Conservation (phyloP, 23 tunicate species). For the Trididemnum nubilum region DNA sequence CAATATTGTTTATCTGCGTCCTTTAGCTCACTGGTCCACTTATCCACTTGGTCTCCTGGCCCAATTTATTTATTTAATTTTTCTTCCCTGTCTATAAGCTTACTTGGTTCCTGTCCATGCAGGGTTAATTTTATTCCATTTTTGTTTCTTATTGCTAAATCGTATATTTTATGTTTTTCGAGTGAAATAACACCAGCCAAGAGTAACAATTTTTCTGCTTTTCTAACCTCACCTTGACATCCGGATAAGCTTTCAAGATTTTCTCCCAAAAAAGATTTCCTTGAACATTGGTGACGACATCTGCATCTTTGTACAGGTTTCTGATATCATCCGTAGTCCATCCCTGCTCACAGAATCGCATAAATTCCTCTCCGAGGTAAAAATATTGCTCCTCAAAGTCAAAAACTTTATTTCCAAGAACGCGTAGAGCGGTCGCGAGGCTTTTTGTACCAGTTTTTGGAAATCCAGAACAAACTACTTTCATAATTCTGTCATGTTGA, state of each 20-base stretch:
- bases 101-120: too few species aligned
- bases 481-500: constrained; percentile 46
- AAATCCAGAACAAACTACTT: constrained; percentile 46
- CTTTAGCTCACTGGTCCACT: too few species aligned
- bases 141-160: too few species aligned
- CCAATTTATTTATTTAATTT: too few species aligned
- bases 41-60: too few species aligned
- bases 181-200: too few species aligned
- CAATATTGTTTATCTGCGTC: too few species aligned
- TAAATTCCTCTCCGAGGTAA: constrained; percentile 29
- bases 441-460: constrained; percentile 71
- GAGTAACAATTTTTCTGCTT: too few species aligned
- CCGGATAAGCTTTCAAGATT: constrained; percentile 36
- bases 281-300: constrained; percentile 44
- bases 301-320: constrained; percentile 38
- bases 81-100: too few species aligned
- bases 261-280: constrained; percentile 31
- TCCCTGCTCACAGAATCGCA: constrained; percentile 15
- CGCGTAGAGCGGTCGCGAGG: constrained; percentile 31
- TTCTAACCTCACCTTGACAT: constrained; percentile 35
- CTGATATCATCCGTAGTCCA: constrained; percentile 37
- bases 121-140: too few species aligned
- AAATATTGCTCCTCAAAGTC: constrained; percentile 58
- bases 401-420: constrained; percentile 57
- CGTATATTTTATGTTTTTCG: too few species aligned